Conservation (phyloP, 2,113 vertebrate genomes). For the Bufo gargarizans region DNA sequence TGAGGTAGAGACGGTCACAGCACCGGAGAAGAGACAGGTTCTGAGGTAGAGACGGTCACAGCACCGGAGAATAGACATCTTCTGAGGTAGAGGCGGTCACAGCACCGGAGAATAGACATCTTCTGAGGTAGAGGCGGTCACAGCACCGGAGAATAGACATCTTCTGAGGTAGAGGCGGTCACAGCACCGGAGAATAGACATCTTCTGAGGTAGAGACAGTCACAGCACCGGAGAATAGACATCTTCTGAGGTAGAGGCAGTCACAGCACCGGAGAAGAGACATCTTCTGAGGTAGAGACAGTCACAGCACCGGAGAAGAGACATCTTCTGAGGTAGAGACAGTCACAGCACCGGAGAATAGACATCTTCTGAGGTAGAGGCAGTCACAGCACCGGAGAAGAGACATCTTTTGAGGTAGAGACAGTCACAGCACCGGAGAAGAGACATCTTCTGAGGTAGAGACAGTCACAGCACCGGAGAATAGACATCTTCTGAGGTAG, state of each 20-base stretch:
- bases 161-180: not conserved
- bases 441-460: not conserved
- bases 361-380: not conserved
- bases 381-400: not conserved
- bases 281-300: not conserved
- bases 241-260: not conserved
- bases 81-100: not conserved
- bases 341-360: not conserved
- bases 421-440: not conserved
- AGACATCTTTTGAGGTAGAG: not conserved
- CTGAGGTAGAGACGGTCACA: not conserved
- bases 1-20: not conserved
- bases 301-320: not conserved
- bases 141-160: too few species aligned
- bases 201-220: too few species aligned
- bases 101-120: not conserved
- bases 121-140: too few species aligned
- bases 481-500: not conserved
- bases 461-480: not conserved
- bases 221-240: not conserved
- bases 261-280: conserved; percentile 10
- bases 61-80: not conserved
- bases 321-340: not conserved
- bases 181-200: not conserved
- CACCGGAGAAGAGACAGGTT: not conserved